Evolutionary conservation across 1,140 invertebrate species (phyloP).

Genomic region (Ceratina japonica): DNA sequence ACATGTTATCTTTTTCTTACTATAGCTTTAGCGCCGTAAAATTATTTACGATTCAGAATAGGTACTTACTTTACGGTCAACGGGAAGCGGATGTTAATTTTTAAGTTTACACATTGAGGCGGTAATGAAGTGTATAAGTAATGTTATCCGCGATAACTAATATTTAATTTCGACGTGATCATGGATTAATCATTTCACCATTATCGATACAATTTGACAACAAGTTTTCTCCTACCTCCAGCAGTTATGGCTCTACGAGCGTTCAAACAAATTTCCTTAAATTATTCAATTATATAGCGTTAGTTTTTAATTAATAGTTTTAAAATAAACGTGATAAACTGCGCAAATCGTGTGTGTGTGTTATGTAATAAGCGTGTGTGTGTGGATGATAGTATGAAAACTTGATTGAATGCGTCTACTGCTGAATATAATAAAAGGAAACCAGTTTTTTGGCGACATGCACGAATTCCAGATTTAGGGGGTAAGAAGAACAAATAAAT

Average conservation of each 20-base stretch:
- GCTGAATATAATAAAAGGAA: constrained; percentile 39
- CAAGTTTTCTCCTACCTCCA: constrained; percentile 59
- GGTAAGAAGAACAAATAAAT: constrained; percentile 28
- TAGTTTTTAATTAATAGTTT: constrained; percentile 54
- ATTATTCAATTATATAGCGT: constrained; percentile 63
- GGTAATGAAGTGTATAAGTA: constrained; percentile 35
- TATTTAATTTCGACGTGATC: constrained; percentile 39
- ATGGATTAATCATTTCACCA: constrained; percentile 34
- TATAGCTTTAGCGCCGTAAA: constrained; percentile 14
- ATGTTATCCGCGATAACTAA: constrained; percentile 38
- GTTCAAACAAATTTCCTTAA: constrained; percentile 62
- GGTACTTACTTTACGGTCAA: constrained; percentile 24
- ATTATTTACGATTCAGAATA: constrained; percentile 3
- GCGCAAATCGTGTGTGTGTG: constrained; percentile 57
- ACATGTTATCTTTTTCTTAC: background rate
- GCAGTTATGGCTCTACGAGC: constrained; percentile 54
- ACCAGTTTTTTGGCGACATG: constrained; percentile 36
- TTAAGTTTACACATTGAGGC: constrained; percentile 32
- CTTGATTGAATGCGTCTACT: constrained; percentile 40
- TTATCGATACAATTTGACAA: constrained; percentile 49
- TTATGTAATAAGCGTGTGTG: constrained; percentile 46
- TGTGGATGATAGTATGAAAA: constrained; percentile 37
- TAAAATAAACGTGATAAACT: constrained; percentile 53
- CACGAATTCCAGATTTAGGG: constrained; percentile 42
- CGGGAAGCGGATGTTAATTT: background rate